Conservation (phyloP, 2,797 vertebrate genomes). For the Pseudotriccus pelzelni region DNA sequence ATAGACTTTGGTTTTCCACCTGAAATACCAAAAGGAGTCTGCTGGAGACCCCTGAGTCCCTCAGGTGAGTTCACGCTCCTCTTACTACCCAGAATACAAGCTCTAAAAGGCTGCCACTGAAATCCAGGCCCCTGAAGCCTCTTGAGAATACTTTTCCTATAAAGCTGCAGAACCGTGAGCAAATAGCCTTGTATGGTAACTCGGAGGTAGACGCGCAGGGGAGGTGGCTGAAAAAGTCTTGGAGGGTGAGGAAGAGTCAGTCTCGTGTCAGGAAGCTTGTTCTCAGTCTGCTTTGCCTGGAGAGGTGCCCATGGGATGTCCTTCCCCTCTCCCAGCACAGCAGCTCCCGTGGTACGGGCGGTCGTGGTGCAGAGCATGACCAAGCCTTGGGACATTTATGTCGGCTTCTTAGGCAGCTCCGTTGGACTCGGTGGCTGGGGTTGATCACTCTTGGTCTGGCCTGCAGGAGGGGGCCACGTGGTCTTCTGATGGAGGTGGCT, state of each 20-base stretch:
- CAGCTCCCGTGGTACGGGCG: not conserved
- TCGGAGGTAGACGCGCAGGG: slow-evolving; percentile 4
- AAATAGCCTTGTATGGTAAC: not conserved
- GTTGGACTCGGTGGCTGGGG: not conserved
- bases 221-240: not conserved
- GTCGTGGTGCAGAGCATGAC: not conserved
- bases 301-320: not conserved
- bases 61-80: not conserved
- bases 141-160: slow-evolving; percentile 27
- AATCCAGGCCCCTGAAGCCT: slow-evolving; percentile 28
- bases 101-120: slow-evolving; percentile 59
- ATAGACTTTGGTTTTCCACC: slow-evolving; percentile 56
- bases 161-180: slow-evolving; percentile 51
- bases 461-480: slow-evolving; percentile 55
- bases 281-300: not conserved
- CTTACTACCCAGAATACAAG: slow-evolving; percentile 24
- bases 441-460: not conserved
- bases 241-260: not conserved
- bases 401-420: not conserved
- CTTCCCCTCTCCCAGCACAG: not conserved
- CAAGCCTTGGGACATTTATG: not conserved
- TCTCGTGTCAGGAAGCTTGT: not conserved
- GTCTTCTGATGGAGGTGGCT: slow-evolving; percentile 67
- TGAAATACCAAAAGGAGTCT: slow-evolving; percentile 34
- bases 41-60: not conserved